phyloP scores from a whole-genome alignment of 2,797 vertebrate species.

The Sebastes baramenuke region DNA sequence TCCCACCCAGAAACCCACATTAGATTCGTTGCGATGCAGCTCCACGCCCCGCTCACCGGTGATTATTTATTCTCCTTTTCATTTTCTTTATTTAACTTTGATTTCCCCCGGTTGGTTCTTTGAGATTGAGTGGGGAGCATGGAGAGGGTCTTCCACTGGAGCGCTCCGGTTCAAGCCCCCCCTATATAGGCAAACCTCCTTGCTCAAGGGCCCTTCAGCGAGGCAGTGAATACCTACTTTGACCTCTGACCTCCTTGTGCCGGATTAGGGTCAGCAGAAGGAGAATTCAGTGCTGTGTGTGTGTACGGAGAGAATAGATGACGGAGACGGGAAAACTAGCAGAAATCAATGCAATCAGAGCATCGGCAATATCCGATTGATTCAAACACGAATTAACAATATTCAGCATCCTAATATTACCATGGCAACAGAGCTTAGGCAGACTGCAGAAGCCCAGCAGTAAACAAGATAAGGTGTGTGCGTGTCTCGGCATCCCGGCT shows the following conservation, averaged over 20 bases:
- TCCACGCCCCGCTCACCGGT: background rate
- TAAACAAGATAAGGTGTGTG: slow-evolving; percentile 64
- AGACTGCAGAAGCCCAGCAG: slow-evolving; percentile 23
- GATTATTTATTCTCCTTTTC: slow-evolving; percentile 52
- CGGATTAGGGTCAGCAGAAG: background rate
- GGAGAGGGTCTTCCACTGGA: slow-evolving; percentile 9
- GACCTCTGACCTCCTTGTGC: slow-evolving; percentile 43
- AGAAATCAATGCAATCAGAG: slow-evolving; percentile 53
- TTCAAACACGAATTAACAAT: slow-evolving; percentile 49
- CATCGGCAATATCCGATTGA: slow-evolving; percentile 57
- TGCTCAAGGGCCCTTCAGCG: slow-evolving; percentile 38
- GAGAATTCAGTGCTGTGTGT: background rate
- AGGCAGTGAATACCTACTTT: background rate
- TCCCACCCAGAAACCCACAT: slow-evolving; percentile 11
- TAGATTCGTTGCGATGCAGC: slow-evolving; percentile 17
- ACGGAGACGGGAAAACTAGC: background rate
- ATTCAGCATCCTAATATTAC: slow-evolving; percentile 49
- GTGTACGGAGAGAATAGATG: background rate
- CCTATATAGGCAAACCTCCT: background rate
- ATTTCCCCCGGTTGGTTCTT: slow-evolving; percentile 47
- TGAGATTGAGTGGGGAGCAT: slow-evolving; percentile 39
- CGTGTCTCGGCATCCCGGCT: slow-evolving; percentile 24
- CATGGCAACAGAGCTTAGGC: slow-evolving; percentile 63
- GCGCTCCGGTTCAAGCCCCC: slow-evolving; percentile 13
- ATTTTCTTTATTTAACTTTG: slow-evolving; percentile 60